Evolutionary conservation across 2,888 invertebrate genomes (phyloP).

Genomic region (Plagodis pulveraria): DNA sequence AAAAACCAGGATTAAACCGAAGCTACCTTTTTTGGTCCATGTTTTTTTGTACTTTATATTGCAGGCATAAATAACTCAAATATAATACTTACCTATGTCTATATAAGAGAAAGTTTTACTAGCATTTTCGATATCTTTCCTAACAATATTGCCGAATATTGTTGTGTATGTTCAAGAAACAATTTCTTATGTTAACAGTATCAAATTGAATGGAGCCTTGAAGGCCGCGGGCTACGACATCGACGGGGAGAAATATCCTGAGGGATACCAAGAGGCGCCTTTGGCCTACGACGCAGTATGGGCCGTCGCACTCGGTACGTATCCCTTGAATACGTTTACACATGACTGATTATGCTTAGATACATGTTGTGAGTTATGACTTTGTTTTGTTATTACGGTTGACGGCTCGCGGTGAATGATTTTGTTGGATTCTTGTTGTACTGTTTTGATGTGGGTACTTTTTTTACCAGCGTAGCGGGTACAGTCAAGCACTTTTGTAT

Average conservation of each 20-base stretch:
- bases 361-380: conserved; percentile 9
- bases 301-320: conserved; percentile 96
- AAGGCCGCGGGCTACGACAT: conserved; percentile 93
- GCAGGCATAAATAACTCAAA: too few species aligned
- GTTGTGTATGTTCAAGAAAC: conserved; percentile 30
- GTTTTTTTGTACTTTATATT: too few species aligned
- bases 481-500: too few species aligned
- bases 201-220: conserved; percentile 92
- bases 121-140: too few species aligned
- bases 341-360: conserved; percentile 22
- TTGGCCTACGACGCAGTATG: conserved; percentile 99
- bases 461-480: too few species aligned
- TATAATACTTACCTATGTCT: too few species aligned
- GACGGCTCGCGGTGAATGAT: background rate
- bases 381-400: conserved; percentile 4
- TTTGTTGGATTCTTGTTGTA: too few species aligned
- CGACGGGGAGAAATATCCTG: conserved; percentile 93
- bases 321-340: conserved; percentile 2
- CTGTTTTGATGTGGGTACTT: too few species aligned
- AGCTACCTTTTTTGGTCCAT: too few species aligned
- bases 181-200: conserved; percentile 75
- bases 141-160: too few species aligned
- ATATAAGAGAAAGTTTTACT: too few species aligned
- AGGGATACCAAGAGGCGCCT: conserved; percentile 99
- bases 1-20: too few species aligned